These are phyloP conservation scores for Glossosoma conforme DNA, from an alignment of 1,140 invertebrate species.

Conservation along the genomic window DNA sequence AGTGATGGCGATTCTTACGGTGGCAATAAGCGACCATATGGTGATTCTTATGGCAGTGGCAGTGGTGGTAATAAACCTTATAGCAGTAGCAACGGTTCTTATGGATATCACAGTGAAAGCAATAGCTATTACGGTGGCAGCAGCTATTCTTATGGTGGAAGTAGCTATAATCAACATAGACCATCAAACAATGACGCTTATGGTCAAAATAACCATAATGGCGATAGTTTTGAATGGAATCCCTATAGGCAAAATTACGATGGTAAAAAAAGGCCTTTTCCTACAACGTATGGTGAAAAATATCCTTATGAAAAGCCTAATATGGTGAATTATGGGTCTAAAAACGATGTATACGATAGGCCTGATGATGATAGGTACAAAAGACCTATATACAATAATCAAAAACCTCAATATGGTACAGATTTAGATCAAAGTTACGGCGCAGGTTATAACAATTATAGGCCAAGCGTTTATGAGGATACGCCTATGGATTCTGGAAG, in stretches of 20 bases:
- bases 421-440: slow-evolving; percentile 1
- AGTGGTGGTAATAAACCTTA: slow-evolving; percentile 7
- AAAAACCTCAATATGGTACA: no score
- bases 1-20: not conserved
- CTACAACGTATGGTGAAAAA: slow-evolving; percentile 18
- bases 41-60: not conserved
- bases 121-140: slow-evolving; percentile 2
- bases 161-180: no score
- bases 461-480: not conserved
- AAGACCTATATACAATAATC: no score
- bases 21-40: slow-evolving; percentile 5
- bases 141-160: slow-evolving; percentile 3
- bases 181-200: slow-evolving; percentile 6
- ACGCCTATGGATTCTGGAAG: no score
- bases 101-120: not conserved
- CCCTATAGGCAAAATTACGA: slow-evolving; percentile 11
- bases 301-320: slow-evolving; percentile 22
- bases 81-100: not conserved
- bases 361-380: no score
- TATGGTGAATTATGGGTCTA: no score
- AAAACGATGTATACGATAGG: slow-evolving; percentile 1
- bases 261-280: slow-evolving; percentile 5
- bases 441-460: slow-evolving; percentile 5
- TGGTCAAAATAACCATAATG: slow-evolving; percentile 12
- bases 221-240: slow-evolving; percentile 23